Evolutionary conservation across 2,888 invertebrate genomes (phyloP).

Genomic region (Molanna angustata): DNA sequence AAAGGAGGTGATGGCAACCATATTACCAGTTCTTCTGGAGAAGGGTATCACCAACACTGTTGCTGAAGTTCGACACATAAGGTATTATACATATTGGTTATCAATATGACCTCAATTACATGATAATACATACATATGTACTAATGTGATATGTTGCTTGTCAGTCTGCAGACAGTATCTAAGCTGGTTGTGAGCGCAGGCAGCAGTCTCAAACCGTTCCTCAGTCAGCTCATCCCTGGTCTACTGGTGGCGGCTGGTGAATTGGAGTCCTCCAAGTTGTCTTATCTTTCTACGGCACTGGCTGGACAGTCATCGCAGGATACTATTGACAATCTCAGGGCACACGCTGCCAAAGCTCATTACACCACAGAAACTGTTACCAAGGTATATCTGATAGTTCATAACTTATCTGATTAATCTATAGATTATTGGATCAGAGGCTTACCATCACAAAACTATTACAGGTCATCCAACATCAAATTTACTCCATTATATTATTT

Average conservation of each 20-base stretch:
- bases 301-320: constrained; percentile 72
- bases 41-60: constrained; percentile 78
- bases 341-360: constrained; percentile 78
- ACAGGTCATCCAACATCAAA: no score
- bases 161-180: constrained; percentile 79
- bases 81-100: constrained; percentile 45
- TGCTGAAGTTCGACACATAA: constrained; percentile 72
- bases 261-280: constrained; percentile 74
- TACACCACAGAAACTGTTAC: constrained; percentile 86
- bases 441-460: no score
- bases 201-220: constrained; percentile 73
- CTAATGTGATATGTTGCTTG: constrained; percentile 6
- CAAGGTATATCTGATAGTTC: constrained; percentile 61
- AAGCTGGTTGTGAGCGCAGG: constrained; percentile 83
- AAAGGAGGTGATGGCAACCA: constrained; percentile 65
- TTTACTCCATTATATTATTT: neutral
- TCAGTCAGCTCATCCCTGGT: constrained; percentile 77
- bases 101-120: neutral
- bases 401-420: no score
- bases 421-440: no score
- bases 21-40: constrained; percentile 79
- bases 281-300: constrained; percentile 73
- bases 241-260: constrained; percentile 85
- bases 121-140: no score
- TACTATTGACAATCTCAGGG: constrained; percentile 73